phyloP scores from a whole-genome alignment of 2,797 vertebrate genomes.

The Melanotaenia parkinsoni region DNA sequence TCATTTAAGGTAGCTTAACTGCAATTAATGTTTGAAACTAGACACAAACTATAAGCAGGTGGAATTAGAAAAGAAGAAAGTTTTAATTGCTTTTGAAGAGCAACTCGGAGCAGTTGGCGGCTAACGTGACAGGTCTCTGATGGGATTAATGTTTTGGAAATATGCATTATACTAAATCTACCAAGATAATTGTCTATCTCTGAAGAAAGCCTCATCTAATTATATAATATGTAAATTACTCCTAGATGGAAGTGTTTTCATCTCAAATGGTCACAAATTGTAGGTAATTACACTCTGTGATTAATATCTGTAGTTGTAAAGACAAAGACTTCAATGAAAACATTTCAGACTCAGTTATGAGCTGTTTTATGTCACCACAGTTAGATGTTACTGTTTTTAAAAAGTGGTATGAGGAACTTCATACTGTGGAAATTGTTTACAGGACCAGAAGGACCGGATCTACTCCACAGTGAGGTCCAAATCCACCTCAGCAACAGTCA shows the following conservation, averaged over 20 bases:
- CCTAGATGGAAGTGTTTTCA: slow-evolving; percentile 1
- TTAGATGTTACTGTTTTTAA: neutral
- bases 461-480: slow-evolving; percentile 96
- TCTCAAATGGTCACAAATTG: slow-evolving; percentile 31
- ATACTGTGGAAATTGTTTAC: neutral
- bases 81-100: slow-evolving; percentile 4
- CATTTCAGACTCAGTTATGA: too few relatives aligned
- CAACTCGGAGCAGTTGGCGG: neutral
- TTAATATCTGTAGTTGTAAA: too few relatives aligned
- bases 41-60: neutral
- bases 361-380: neutral
- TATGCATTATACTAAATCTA: slow-evolving; percentile 4
- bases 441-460: slow-evolving; percentile 97
- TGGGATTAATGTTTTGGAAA: slow-evolving; percentile 12
- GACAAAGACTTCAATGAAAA: too few relatives aligned
- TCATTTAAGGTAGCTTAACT: too few relatives aligned
- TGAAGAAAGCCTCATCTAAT: neutral
- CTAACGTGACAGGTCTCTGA: neutral
- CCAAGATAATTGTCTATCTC: neutral
- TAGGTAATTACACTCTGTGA: slow-evolving; percentile 40
- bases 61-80: slow-evolving; percentile 6
- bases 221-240: slow-evolving; percentile 13
- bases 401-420: neutral
- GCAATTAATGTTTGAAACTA: neutral
- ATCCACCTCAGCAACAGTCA: slow-evolving; percentile 93